These are phyloP conservation scores for Heliconius erato DNA, from an alignment of 2,888 invertebrate genomes.

Conservation along the genomic window DNA sequence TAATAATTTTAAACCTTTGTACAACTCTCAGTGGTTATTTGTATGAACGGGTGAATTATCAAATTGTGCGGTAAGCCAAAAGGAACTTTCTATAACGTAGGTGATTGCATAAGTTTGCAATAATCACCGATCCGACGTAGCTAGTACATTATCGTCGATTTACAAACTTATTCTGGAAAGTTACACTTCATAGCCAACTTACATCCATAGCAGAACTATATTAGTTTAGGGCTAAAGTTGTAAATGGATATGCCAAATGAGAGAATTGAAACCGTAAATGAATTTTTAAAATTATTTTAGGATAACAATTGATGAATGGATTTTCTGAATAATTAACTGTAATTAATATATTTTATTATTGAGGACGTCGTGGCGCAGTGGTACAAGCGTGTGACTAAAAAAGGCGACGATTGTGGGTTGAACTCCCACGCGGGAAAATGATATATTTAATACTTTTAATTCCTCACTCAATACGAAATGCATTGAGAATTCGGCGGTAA, in stretches of 20 bases:
- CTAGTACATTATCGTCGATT: conserved; percentile 45
- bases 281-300: background rate
- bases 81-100: conserved; percentile 14
- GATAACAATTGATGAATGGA: background rate
- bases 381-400: too few species aligned
- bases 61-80: conserved; percentile 1
- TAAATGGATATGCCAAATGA: background rate
- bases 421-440: too few species aligned
- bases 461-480: too few species aligned
- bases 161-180: conserved; percentile 44
- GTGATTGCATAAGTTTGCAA: conserved; percentile 51
- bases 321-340: background rate
- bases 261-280: background rate
- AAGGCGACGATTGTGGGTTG: too few species aligned
- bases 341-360: too few species aligned
- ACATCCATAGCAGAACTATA: background rate
- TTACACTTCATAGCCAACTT: conserved; percentile 38
- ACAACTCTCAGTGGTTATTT: background rate
- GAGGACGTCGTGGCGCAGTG: too few species aligned
- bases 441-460: too few species aligned
- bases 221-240: conserved; percentile 7
- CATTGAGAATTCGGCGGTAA: too few species aligned
- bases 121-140: conserved; percentile 50
- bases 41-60: background rate
- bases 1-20: background rate